phyloP scores from a whole-genome alignment of 2,797 vertebrate species.

The Gymnoscopelus microlampas region DNA sequence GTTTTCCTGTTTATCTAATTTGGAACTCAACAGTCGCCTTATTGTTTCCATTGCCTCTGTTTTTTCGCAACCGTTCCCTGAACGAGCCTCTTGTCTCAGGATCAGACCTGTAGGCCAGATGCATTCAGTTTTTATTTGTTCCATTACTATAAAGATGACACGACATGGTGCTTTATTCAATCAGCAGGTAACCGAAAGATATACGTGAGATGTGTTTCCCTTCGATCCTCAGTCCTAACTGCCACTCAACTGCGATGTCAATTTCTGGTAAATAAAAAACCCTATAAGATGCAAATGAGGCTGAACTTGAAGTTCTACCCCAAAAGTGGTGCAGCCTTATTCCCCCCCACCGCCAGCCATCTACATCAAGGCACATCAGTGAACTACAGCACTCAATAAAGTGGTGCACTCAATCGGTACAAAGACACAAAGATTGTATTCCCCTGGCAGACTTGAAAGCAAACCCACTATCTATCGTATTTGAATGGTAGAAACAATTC shows the following conservation, averaged over 20 bases:
- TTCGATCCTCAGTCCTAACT: too few relatives aligned
- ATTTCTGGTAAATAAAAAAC: constrained; percentile 15
- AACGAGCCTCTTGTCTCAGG: constrained; percentile 38
- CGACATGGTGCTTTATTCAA: background rate
- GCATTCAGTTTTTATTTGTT: constrained; percentile 28
- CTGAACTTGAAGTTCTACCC: constrained; percentile 17
- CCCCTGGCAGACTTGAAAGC: constrained; percentile 20
- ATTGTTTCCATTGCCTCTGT: constrained; percentile 26
- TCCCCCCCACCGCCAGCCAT: too few relatives aligned
- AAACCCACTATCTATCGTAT: constrained; percentile 39
- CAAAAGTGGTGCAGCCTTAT: background rate
- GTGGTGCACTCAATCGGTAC: constrained; percentile 9
- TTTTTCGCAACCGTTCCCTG: constrained; percentile 15
- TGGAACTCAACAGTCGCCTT: constrained; percentile 18
- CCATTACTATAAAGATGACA: constrained; percentile 39
- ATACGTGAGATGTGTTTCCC: too few relatives aligned
- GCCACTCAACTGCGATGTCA: background rate
- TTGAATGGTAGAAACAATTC: constrained; percentile 29
- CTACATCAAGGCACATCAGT: constrained; percentile 16
- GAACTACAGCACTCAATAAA: constrained; percentile 28
- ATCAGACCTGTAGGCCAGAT: constrained; percentile 48
- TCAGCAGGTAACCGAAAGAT: too few relatives aligned
- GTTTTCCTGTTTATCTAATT: constrained; percentile 16
- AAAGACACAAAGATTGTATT: constrained; percentile 23
- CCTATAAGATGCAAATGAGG: constrained; percentile 16